Evolutionary conservation across 2,888 invertebrate species (phyloP), one percentile per base, ranked within the genome.

Genomic region (Stramonita haemastoma): DNA sequence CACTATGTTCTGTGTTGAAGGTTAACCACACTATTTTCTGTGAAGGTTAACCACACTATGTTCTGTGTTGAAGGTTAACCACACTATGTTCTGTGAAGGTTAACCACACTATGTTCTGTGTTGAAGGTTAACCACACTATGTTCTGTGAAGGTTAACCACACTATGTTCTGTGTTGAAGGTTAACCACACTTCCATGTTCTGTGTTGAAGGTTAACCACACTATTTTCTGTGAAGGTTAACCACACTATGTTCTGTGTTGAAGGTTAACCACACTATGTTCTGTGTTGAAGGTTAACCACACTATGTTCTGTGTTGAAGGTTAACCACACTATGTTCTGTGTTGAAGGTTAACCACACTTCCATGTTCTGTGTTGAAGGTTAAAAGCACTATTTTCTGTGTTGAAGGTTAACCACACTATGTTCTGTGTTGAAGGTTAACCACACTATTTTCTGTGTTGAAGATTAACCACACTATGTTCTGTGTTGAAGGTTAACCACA

Each of bases 331-430:
- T 46, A 46, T 46, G 46, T 46, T 46, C 46, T 46, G 46, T 86
- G 2, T 15, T 60, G 22, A 2, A n/a, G n/a, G n/a, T n/a, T n/a
- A n/a, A n/a, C n/a, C n/a, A 60, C 29, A n/a, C n/a, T n/a, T n/a
- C n/a, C n/a, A n/a, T n/a, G n/a, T n/a, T 73, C 26, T 19, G 34
- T 79, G 5, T 34, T 89, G 57, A 92, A 96, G 96, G 36, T 95
- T n/a, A n/a, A n/a, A n/a, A n/a, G 8, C 4, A 2, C 8, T 46
- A 46, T 46, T 2, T 46, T 46, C 46, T 46, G 46, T 86, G 2
- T 15, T 60, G 22, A 2, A n/a, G n/a, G n/a, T n/a, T n/a, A n/a
- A n/a, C n/a, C n/a, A 60, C 29, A n/a, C n/a, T n/a, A n/a, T n/a
- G n/a, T n/a, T 73, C 26, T 19, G 34, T 79, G 5, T 34, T 89